Conservation (phyloP, 1,140 invertebrate species). For the Diabrotica virgifera region DNA sequence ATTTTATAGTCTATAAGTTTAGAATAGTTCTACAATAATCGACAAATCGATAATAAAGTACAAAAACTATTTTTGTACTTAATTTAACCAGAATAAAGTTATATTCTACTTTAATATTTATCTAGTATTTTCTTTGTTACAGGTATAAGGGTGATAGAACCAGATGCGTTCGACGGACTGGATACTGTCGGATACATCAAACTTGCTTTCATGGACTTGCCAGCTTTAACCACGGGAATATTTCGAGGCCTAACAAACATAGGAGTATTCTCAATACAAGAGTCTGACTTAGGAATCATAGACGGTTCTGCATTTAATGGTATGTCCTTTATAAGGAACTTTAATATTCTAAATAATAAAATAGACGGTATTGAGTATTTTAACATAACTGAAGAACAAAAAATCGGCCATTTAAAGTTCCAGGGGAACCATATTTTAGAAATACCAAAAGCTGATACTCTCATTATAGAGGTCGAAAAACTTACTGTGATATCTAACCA, state of each 20-base stretch:
- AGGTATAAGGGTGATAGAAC: conserved; percentile 67
- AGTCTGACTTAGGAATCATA: conserved; percentile 74
- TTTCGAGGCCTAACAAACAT: conserved; percentile 74
- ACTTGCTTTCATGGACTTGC: conserved; percentile 77
- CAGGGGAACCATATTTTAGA: conserved; percentile 80
- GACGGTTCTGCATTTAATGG: conserved; percentile 70
- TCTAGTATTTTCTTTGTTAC: conserved; percentile 8
- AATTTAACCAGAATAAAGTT: too few species aligned
- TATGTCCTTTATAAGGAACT: conserved; percentile 61
- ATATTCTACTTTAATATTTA: too few species aligned
- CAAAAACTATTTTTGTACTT: too few species aligned
- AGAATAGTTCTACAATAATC: too few species aligned
- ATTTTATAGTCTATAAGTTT: too few species aligned
- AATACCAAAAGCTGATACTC: conserved; percentile 62
- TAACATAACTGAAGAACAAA: conserved; percentile 63
- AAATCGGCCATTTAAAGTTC: conserved; percentile 65
- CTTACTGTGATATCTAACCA: conserved; percentile 71
- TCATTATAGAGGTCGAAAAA: conserved; percentile 63
- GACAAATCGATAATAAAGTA: too few species aligned
- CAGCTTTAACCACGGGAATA: conserved; percentile 63
- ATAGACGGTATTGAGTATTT: conserved; percentile 75
- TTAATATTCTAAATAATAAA: conserved; percentile 79
- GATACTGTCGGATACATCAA: conserved; percentile 74
- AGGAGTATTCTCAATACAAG: conserved; percentile 68
- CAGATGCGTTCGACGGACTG: conserved; percentile 75